phyloP scores from a whole-genome alignment of 2,113 vertebrate species.

The Rhea americana region DNA sequence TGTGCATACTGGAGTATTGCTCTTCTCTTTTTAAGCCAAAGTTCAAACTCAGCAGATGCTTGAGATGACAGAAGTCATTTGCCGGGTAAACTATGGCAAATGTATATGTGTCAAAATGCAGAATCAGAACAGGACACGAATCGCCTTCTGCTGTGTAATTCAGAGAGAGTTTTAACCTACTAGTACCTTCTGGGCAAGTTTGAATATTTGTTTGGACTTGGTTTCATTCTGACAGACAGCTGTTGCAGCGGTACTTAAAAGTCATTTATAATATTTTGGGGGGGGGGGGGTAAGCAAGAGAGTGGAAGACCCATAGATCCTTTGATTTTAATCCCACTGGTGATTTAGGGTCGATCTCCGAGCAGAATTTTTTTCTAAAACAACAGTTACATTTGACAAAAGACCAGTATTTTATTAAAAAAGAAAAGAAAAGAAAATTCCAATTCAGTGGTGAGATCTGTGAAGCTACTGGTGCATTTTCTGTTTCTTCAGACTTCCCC shows the following conservation, averaged over 20 bases:
- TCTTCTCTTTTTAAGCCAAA: background rate
- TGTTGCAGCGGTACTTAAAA: background rate
- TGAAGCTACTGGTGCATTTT: background rate
- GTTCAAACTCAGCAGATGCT: background rate
- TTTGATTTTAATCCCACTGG: background rate
- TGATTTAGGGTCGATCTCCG: background rate
- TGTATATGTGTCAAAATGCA: background rate
- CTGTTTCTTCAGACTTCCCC: background rate
- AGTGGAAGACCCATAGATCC: accelerated
- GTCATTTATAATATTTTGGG: background rate
- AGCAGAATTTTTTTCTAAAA: background rate
- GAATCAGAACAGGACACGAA: background rate
- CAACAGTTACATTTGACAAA: background rate
- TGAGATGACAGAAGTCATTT: background rate
- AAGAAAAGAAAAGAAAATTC: background rate
- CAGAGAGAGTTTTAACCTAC: background rate
- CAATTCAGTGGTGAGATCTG: background rate
- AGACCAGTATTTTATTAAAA: background rate
- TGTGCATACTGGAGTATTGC: background rate
- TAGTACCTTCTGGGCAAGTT: background rate
- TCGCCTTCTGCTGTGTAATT: background rate
- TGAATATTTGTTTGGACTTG: background rate
- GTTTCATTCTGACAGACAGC: background rate
- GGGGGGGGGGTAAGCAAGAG: background rate
- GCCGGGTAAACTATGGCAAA: background rate